These are phyloP conservation scores for Mactromeris polynyma DNA, from an alignment of 2,888 invertebrate species.

Conservation along the genomic window DNA sequence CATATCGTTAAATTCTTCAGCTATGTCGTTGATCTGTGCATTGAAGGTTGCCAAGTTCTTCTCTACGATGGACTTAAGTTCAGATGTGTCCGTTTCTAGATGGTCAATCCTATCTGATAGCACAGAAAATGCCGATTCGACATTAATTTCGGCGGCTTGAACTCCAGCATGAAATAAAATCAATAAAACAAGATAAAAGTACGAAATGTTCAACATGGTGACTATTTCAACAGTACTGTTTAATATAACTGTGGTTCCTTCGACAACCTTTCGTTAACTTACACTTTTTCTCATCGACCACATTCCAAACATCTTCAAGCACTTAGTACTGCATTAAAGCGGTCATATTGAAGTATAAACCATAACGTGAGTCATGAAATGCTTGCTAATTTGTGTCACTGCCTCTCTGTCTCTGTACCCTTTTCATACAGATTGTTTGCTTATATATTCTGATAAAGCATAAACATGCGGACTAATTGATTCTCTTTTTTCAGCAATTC, in stretches of 20 bases:
- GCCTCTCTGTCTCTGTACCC: no score
- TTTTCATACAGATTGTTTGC: no score
- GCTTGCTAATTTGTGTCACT: no score
- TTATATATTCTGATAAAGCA: no score
- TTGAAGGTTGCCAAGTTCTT: not conserved
- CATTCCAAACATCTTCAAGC: not conserved
- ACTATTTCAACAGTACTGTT: not conserved
- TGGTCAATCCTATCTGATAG: not conserved
- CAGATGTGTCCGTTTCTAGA: not conserved
- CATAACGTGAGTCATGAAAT: not conserved
- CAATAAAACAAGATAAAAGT: not conserved
- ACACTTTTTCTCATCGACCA: not conserved
- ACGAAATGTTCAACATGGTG: not conserved
- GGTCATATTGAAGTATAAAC: not conserved
- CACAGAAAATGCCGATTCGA: not conserved
- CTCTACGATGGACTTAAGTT: not conserved
- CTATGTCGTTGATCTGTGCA: not conserved
- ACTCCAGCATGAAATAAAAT: not conserved
- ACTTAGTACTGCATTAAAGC: not conserved
- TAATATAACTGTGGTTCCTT: not conserved
- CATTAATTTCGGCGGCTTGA: not conserved
- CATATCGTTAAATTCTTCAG: not conserved
- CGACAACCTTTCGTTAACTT: not conserved
- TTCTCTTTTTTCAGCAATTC: no score
- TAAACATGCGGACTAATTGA: no score